Conservation (phyloP, 2,888 invertebrate species). For the Athetis lepigone region DNA sequence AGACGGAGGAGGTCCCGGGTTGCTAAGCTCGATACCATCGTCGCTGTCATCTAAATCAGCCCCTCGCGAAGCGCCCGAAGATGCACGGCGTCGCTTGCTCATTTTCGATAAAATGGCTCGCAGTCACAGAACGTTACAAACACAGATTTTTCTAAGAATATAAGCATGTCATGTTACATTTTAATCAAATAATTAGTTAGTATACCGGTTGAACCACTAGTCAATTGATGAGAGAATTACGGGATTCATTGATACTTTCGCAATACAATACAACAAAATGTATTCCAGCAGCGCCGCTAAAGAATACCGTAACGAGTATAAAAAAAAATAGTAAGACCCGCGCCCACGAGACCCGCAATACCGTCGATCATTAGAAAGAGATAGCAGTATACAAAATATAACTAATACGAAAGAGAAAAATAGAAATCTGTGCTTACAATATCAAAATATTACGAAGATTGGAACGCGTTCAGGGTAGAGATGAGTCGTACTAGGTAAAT, state of each 20-base stretch:
- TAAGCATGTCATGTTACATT: conserved; percentile 33
- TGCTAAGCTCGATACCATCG: conserved; percentile 88
- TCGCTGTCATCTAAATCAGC: conserved; percentile 93
- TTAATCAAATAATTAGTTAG: conserved; percentile 2
- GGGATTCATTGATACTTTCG: conserved; percentile 12
- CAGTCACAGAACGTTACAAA: conserved; percentile 9
- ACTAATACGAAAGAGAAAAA: conserved; percentile 9
- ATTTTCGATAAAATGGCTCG: conserved; percentile 77
- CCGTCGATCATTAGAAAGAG: conserved; percentile 2
- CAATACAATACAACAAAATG: conserved; percentile 1
- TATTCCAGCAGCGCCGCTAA: neutral
- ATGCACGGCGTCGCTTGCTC: conserved; percentile 95
- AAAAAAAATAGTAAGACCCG: no score
- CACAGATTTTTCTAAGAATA: neutral
- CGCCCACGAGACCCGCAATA: no score
- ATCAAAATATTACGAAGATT: accelerated
- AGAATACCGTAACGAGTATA: neutral
- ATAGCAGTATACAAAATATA: neutral
- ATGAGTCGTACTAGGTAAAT: no score
- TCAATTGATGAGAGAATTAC: neutral
- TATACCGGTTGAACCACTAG: neutral
- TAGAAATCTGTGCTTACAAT: neutral
- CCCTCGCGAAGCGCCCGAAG: conserved; percentile 95
- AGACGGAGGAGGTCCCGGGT: conserved; percentile 86
- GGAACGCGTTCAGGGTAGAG: conserved; percentile 25